Conservation (phyloP, 1,140 invertebrate genomes). For the Ceratoteleas bidentatus region DNA sequence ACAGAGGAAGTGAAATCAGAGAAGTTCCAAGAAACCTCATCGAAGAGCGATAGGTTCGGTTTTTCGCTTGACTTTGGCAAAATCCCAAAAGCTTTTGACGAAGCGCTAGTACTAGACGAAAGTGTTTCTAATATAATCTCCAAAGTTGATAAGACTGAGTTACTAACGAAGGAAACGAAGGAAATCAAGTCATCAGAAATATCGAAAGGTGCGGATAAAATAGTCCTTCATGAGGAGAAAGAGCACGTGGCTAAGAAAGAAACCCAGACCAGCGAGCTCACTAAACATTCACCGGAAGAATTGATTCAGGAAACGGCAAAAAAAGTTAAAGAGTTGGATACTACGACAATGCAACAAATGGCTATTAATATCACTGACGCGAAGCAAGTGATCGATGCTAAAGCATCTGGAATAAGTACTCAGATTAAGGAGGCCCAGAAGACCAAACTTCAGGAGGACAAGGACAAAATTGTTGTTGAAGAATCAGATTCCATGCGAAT, state of each 20-base stretch:
- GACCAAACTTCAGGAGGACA: too few relatives aligned
- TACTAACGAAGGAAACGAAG: constrained; percentile 70
- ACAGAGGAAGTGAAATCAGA: constrained; percentile 71
- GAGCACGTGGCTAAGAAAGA: constrained; percentile 71
- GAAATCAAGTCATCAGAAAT: constrained; percentile 73
- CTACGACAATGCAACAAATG: constrained; percentile 63
- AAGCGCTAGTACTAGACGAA: constrained; percentile 48
- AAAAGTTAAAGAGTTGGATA: constrained; percentile 69
- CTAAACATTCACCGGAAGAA: constrained; percentile 71
- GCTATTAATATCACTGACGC: constrained; percentile 69
- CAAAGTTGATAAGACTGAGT: constrained; percentile 71
- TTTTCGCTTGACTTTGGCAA: constrained; percentile 66
- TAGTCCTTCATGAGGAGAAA: constrained; percentile 73
- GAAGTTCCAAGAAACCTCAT: constrained; percentile 65
- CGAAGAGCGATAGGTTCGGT: constrained; percentile 68
- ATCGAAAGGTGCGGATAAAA: constrained; percentile 68
- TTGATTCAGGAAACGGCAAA: constrained; percentile 68
- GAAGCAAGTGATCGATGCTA: constrained; percentile 71
- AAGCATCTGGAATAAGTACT: too few relatives aligned
- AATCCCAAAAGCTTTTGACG: constrained; percentile 67
- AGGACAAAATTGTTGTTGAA: constrained; percentile 66
- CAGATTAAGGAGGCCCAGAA: too few relatives aligned
- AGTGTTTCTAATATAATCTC: constrained; percentile 66
- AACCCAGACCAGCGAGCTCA: constrained; percentile 67
- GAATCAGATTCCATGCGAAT: constrained; percentile 60